Base-by-base conservation (phyloP, 2,797 vertebrate species). In the Cryptoblepharus egeriae region DNA sequence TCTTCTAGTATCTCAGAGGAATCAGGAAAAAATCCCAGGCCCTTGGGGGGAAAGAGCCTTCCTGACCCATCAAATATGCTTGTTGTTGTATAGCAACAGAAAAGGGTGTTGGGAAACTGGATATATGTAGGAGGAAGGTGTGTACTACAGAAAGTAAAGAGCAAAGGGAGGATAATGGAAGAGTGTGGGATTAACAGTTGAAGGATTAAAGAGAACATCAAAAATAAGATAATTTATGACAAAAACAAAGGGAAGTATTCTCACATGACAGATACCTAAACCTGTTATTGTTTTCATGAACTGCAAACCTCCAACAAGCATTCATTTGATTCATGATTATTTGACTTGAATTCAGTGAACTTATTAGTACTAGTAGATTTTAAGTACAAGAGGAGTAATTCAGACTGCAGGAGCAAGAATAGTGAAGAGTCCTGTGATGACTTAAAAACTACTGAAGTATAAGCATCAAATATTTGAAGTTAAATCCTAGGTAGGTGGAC, bases 121-220 rank as follows among this genome's bases (percentile, higher is more conserved):
- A 37, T 58, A 39, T 22, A 67, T 22, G 90, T 77, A 70, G 85
- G 85, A 93, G 86, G 87, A 93, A 84, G 85, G 88, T 81, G 87
- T 85, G 86, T 24, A 81, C 71, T 79, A 81, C 75, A 74, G 57
- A 13, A 80, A 80, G 67, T 58, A 76, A 4, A 1, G 10, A 84
- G 67, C 67, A 0, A 65, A 86, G 32, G 24, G 89, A 77, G 77
- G 35, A 0, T 16, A 30, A 74, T 61, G 39, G 68, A 7, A 10
- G 20, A 18, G 28, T 1, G 37, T 80, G 75, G 60, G 18, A 24
- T 69, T 52, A 64, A 55, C n/a, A 20, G 13, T 37, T 78, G 71
- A 75, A 24, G 78, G n/a, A 83, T 82, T 28, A 32, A 84, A 86
- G 45, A 64, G 71, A 69, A 61, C 75, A 80, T 0, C 1, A 1